Base-by-base conservation (phyloP, 2,797 vertebrate species). In the Sylvilagus floridanus region DNA sequence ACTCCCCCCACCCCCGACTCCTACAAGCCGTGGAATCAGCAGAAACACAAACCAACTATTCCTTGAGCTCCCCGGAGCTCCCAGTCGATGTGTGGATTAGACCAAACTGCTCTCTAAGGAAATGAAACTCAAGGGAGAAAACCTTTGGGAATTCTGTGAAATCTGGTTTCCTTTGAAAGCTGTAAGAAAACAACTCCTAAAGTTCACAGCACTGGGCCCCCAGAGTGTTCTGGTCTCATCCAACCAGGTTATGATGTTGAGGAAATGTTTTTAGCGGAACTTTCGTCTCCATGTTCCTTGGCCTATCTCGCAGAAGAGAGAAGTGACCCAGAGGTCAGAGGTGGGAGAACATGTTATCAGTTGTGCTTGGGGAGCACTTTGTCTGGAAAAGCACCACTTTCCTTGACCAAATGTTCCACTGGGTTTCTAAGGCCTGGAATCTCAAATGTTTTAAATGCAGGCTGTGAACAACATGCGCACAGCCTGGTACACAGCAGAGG, bases 151-250 rank as follows among this genome's bases (percentile, higher is more conserved):
- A 95, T 54, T 95, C 52, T 47, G 4, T 57, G 24, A 94, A 87
- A 60, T 75, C 50, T 62, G 28, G n/a, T 92, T 95, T 96, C 73
- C 69, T 94, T 28, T 83, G 85, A 96, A 90, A 95, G 37, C 57
- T 77, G 42, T 65, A 73, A 42, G 92, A 90, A 89, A 96, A 90
- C 35, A 94, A 47, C 60, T 65, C 68, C 32, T 86, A 42, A 93
- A 86, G 68, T 68, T 91, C 79, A 78, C 66, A 68, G 37, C 69
- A 54, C 19, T 2, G 8, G 50, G 52, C 35, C 71, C 77, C 60
- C 73, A 62, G 63, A 22, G 42, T 75, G 92, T 82, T 77, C 88
- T 85, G 52, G 73, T 71, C 60, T 93, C 50, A 52, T 73, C 42
- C 11, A 71, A n/a, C 63, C 82, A 88, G 75, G 75, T 92, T 75